Conservation (phyloP, 2,113 vertebrate species). For the Thoracochromis brauschi region DNA sequence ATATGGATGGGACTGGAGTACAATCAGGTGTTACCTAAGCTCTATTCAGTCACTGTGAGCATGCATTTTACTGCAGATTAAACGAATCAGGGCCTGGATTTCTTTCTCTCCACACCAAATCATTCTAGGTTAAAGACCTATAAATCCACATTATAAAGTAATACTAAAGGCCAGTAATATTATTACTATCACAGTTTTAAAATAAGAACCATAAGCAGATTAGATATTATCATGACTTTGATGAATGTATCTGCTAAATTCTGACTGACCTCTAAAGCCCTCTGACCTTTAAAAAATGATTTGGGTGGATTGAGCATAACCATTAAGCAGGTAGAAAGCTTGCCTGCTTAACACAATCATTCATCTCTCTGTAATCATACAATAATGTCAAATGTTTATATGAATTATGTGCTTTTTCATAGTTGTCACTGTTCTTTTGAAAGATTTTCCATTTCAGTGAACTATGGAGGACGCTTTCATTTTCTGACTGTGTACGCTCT, state of each 20-base stretch:
- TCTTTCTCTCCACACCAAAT: not conserved
- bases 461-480: not conserved
- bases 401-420: not conserved
- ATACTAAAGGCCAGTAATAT: not conserved
- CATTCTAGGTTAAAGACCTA: not conserved
- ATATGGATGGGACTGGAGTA: slow-evolving; percentile 14
- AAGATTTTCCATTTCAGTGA: not conserved
- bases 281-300: slow-evolving; percentile 39
- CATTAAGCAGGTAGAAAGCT: slow-evolving; percentile 20
- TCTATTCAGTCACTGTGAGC: slow-evolving; percentile 9
- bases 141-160: not conserved
- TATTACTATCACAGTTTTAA: not conserved
- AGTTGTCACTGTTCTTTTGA: not conserved
- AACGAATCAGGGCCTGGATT: not conserved
- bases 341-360: not conserved
- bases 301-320: slow-evolving; percentile 14
- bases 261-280: slow-evolving; percentile 10
- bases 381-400: not conserved
- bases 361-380: not conserved
- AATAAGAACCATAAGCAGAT: not conserved
- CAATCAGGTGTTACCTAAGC: slow-evolving; percentile 26
- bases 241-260: slow-evolving; percentile 22
- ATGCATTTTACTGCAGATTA: slow-evolving; percentile 13
- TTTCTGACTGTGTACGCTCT: not conserved
- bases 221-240: not conserved